Percentiles rank a stretch among this genome's conserved stretches.
phyloP scores from a whole-genome alignment of 2,113 vertebrate genomes.

The Lichenostomus cassidix region DNA sequence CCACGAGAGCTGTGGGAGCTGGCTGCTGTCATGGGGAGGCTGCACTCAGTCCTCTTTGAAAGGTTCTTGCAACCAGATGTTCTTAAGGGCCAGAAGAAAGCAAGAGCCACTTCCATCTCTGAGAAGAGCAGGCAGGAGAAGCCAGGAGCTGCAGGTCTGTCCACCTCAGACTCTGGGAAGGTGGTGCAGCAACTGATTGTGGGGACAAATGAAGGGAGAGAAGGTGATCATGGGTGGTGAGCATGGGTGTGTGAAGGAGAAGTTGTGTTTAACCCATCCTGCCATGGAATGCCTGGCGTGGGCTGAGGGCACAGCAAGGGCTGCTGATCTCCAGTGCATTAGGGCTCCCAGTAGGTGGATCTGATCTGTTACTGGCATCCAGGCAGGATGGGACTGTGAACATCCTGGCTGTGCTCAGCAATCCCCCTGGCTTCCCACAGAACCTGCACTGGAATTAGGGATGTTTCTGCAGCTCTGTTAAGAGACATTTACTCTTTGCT shows the following conservation, averaged over 20 bases:
- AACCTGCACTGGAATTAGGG: not conserved
- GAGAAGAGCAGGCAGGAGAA: not conserved
- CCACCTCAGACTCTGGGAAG: not conserved
- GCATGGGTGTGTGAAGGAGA: not conserved
- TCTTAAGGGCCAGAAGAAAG: not conserved
- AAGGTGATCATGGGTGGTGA: not conserved
- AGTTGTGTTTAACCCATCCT: not conserved
- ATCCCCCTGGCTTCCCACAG: not conserved
- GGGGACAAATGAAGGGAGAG: not conserved
- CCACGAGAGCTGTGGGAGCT: not conserved
- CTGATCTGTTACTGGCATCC: not conserved
- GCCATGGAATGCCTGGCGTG: not conserved
- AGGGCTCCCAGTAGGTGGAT: not conserved
- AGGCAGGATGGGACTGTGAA: not conserved
- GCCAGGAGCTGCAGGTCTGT: not conserved
- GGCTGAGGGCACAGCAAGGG: not conserved
- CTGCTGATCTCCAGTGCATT: not conserved
- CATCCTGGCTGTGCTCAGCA: not conserved
- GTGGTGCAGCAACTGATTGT: not conserved
- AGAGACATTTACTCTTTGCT: not conserved
- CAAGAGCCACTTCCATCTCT: too few relatives aligned
- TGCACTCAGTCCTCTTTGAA: not conserved
- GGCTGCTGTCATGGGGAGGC: not conserved
- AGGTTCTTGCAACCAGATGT: not conserved
- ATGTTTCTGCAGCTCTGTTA: constrained; percentile 2